Evolutionary conservation across 2,888 invertebrate genomes (phyloP).

Genomic region (Biston betularia): DNA sequence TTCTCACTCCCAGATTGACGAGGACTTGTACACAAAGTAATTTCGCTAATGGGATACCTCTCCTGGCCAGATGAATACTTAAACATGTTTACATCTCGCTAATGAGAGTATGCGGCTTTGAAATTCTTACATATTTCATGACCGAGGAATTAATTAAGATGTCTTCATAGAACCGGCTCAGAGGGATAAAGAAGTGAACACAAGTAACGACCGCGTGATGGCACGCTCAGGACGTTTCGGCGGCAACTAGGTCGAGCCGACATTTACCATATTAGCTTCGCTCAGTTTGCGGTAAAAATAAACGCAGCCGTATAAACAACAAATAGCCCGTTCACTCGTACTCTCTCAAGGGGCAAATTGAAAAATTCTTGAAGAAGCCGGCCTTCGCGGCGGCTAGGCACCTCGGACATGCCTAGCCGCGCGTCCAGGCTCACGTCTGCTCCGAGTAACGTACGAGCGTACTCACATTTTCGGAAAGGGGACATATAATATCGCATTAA

Average conservation of each 20-base stretch:
- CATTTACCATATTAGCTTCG: constrained; percentile 41
- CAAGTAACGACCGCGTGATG: constrained; percentile 6
- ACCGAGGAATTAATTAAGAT: constrained; percentile 28
- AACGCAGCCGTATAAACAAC: constrained; percentile 48
- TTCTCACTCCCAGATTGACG: constrained; percentile 50
- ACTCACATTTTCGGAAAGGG: constrained; percentile 45
- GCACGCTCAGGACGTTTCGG: constrained; percentile 18
- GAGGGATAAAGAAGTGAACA: constrained; percentile 21
- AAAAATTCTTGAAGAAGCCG: constrained; percentile 66
- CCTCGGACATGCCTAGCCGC: constrained; percentile 49
- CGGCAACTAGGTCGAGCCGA: constrained; percentile 22
- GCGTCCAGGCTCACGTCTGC: constrained; percentile 55
- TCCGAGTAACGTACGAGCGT: constrained; percentile 56
- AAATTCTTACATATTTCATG: constrained; percentile 34
- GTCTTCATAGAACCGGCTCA: constrained; percentile 13
- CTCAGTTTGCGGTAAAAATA: constrained; percentile 45
- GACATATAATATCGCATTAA: constrained; percentile 71
- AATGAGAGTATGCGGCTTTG: constrained; percentile 32
- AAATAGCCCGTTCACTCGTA: constrained; percentile 59
- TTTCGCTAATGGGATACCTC: constrained; percentile 57
- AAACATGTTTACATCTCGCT: constrained; percentile 43
- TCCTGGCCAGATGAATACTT: constrained; percentile 30
- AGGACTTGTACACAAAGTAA: constrained; percentile 54
- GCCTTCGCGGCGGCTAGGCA: constrained; percentile 38
- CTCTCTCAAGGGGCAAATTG: constrained; percentile 69